These are phyloP conservation scores for Pycnomerus fuliginosus DNA, from an alignment of 2,888 invertebrate species.

Conservation along the genomic window DNA sequence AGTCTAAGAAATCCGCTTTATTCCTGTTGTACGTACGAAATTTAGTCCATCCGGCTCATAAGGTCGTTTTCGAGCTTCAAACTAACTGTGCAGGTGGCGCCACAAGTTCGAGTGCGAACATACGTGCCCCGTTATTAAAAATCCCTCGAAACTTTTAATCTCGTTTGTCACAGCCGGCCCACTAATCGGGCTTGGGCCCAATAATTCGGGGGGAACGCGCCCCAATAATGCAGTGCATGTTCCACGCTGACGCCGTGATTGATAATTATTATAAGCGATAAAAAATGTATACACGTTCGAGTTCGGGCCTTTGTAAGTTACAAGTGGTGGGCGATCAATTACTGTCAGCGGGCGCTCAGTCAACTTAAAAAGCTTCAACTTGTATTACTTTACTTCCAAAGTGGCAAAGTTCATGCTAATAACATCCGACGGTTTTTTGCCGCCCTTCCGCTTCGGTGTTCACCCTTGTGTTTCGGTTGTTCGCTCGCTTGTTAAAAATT, in stretches of 20 bases:
- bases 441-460: slow-evolving; percentile 6
- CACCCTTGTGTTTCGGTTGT: no score
- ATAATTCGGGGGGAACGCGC: slow-evolving; percentile 13
- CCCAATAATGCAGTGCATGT: background rate
- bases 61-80: no score
- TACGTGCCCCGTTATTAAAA: slow-evolving; percentile 30
- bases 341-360: slow-evolving; percentile 39
- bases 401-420: slow-evolving; percentile 44
- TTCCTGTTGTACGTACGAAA: no score
- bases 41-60: no score
- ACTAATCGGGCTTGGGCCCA: slow-evolving; percentile 16
- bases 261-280: slow-evolving; percentile 39
- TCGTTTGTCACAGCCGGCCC: slow-evolving; percentile 17
- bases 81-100: slow-evolving; percentile 36
- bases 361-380: slow-evolving; percentile 42
- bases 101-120: slow-evolving; percentile 34
- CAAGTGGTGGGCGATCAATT: slow-evolving; percentile 44
- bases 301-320: slow-evolving; percentile 39
- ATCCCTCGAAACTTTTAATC: slow-evolving; percentile 22
- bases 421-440: slow-evolving; percentile 35
- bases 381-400: slow-evolving; percentile 43
- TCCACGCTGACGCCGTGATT: slow-evolving; percentile 34
- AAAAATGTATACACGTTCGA: slow-evolving; percentile 37
- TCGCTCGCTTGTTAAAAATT: no score
- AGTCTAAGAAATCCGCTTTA: no score